A percentile compares a stretch with the other conserved stretches of the same genome.
These are phyloP conservation scores for Petroica traversi DNA, from an alignment of 2,113 vertebrate species.

Conservation along the genomic window DNA sequence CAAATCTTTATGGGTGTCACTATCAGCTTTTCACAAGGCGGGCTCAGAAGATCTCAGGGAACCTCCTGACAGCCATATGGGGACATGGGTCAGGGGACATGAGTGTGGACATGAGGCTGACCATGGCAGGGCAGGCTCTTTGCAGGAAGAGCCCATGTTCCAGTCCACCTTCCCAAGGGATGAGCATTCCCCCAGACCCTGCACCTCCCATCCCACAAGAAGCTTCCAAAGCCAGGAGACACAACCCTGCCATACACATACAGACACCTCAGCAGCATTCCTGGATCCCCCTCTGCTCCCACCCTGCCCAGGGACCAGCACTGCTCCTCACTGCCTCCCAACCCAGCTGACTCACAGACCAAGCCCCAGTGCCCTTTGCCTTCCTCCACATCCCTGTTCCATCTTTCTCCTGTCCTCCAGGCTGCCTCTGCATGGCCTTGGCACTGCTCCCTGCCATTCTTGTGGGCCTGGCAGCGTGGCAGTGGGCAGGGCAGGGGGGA, in stretches of 20 bases:
- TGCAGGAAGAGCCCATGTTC: neutral
- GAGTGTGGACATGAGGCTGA: neutral
- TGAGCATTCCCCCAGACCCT: neutral
- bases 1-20: neutral
- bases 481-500: neutral
- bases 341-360: neutral
- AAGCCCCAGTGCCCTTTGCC: rapidly evolving
- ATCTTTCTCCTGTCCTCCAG: rapidly evolving
- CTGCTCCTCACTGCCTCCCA: neutral
- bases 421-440: rapidly evolving
- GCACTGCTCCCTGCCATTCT: neutral
- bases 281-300: neutral
- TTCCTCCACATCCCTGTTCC: neutral
- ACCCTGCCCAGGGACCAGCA: neutral
- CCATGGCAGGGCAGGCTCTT: neutral
- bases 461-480: rapidly evolving
- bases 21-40: neutral
- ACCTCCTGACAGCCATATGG: neutral
- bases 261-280: neutral
- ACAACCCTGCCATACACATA: rapidly evolving
- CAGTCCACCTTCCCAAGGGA: neutral
- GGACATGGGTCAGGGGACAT: neutral
- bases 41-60: neutral
- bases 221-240: neutral
- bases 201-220: rapidly evolving